phyloP scores from a whole-genome alignment of 2,113 vertebrate genomes.

The Calonectris borealis region DNA sequence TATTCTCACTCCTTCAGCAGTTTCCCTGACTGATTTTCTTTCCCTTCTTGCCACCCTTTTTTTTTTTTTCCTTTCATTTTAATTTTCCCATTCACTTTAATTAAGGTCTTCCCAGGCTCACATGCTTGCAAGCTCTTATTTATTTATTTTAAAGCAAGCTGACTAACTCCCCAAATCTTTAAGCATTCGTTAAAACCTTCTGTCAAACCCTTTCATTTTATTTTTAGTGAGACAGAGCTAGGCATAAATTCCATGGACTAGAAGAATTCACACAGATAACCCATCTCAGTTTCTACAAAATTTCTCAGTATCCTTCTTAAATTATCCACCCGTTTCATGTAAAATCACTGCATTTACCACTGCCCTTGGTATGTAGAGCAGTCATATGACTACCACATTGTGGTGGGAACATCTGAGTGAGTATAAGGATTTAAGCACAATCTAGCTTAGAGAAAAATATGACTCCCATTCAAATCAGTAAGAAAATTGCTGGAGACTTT shows the following conservation, averaged over 20 bases:
- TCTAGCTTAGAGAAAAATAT: neutral
- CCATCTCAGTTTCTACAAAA: neutral
- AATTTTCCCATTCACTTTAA: constrained; percentile 23
- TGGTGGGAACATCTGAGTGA: neutral
- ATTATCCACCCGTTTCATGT: neutral
- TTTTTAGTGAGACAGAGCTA: neutral
- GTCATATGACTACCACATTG: neutral
- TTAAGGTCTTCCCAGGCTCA: neutral
- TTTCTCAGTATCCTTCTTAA: neutral
- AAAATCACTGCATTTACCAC: neutral
- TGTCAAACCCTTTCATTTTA: neutral
- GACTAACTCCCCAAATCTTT: constrained; percentile 12
- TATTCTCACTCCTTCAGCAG: neutral
- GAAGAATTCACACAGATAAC: neutral
- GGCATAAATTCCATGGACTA: neutral
- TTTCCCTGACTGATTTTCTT: neutral
- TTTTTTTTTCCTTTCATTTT: neutral
- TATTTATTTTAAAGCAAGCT: constrained; percentile 42
- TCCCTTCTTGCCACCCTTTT: neutral
- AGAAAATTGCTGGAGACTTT: neutral
- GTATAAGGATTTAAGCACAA: neutral
- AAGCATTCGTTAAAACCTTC: constrained; percentile 36
- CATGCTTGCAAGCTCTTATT: constrained; percentile 2
- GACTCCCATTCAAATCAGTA: neutral
- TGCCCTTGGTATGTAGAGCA: neutral